Conservation (phyloP, 2,797 vertebrate species). For the Spinus olivaceus region DNA sequence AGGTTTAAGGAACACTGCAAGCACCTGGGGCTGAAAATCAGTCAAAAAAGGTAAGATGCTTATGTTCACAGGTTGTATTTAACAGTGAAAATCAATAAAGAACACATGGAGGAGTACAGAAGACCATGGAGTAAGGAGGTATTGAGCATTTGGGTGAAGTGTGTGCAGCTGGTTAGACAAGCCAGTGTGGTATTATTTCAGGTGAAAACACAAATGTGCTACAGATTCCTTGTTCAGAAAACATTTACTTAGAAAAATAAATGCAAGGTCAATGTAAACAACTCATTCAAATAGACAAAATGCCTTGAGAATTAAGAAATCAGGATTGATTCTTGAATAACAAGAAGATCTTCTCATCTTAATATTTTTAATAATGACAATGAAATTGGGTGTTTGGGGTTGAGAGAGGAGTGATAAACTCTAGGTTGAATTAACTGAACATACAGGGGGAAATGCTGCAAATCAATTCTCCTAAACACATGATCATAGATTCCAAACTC, state of each 20-base stretch:
- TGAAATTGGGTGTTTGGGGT: neutral
- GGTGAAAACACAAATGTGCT: neutral
- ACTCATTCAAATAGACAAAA: neutral
- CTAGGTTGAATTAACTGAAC: neutral
- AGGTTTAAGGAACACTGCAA: neutral
- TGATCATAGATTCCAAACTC: neutral
- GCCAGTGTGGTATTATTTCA: neutral
- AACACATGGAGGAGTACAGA: neutral
- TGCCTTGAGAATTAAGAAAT: neutral
- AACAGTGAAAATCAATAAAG: neutral
- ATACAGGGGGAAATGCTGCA: neutral
- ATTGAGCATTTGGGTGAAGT: neutral
- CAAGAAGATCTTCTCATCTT: neutral
- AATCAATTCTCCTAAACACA: neutral
- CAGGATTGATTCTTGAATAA: neutral
- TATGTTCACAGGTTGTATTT: accelerated
- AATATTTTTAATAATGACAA: neutral
- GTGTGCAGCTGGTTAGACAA: neutral
- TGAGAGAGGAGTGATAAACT: neutral
- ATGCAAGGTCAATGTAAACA: neutral
- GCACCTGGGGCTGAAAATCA: neutral
- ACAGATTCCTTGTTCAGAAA: neutral
- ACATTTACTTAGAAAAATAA: neutral
- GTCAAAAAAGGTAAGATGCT: neutral
- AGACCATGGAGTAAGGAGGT: neutral